Evolutionary conservation across 2,888 invertebrate genomes (phyloP), one percentile per base, ranked within the genome.

Genomic region (Cordilura impudica): DNA sequence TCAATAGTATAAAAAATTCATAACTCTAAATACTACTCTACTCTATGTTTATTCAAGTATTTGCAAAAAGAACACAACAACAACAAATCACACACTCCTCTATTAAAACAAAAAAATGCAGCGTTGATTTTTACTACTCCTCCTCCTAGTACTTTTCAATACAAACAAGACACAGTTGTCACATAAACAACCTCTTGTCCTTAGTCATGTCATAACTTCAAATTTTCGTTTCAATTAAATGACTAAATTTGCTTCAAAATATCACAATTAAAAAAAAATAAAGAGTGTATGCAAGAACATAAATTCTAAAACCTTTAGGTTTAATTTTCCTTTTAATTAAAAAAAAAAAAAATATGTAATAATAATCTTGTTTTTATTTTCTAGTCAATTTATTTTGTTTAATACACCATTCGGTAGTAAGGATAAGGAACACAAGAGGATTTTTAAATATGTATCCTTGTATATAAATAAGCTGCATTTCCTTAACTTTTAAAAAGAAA

Each of bases 1-100:
- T 82, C 81, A 83, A 83, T 83, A 83, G 79, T 82, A 79, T 76
- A 66, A 31, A 67, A n/a, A n/a, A n/a, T n/a, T n/a, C n/a, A n/a
- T 53, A 61, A 19, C 35, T 14, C 49, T 49, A 31, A 31, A 31
- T 58, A 18, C 12, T 39, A 60, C 29, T 58, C 19, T 58, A 60
- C 19, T 60, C 51, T 39, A 31, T n/a, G 43, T 45, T 49, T 53
- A 23, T 23, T 35, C 8, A n/a, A 45, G 60, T 60, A 74, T 60
- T 19, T 67, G n/a, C 21, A 49, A 45, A 58, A 10, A 61, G 43
- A 61, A 45, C 14, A 51, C 16, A 71, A 16, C 29, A 43, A 45
- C 1, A 43, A 19, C 49, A 39, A 26, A 8, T 26, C 26, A 21
- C 31, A 26, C 39, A 49, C 6, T 23, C 1, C 19, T 21, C 19